Evolutionary conservation across 2,888 invertebrate genomes (phyloP).

Genomic region (Eustalomyia histrio): DNA sequence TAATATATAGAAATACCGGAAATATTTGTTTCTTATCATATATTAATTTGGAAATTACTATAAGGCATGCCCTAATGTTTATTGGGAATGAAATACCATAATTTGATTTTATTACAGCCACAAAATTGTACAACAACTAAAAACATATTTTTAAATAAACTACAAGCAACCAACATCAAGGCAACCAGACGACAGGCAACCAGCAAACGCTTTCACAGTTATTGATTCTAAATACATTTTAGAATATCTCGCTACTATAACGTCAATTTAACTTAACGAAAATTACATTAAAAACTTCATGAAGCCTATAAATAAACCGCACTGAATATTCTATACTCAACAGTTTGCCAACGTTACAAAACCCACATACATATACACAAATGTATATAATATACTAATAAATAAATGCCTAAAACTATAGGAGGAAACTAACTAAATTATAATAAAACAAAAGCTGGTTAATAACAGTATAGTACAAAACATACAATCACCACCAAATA

Average conservation of each 20-base stretch:
- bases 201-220: neutral
- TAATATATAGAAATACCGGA: too few relatives aligned
- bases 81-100: conserved; percentile 53
- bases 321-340: neutral
- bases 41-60: too few relatives aligned
- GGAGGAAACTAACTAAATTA: conserved; percentile 1
- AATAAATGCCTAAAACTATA: conserved; percentile 1
- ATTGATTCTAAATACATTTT: neutral
- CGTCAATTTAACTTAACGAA: conserved; percentile 30
- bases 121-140: conserved; percentile 43
- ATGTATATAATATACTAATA: too few relatives aligned
- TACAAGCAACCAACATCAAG: conserved; percentile 11
- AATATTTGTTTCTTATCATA: too few relatives aligned
- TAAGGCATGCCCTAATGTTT: too few relatives aligned
- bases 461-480: conserved; percentile 35
- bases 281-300: conserved; percentile 35
- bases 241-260: conserved; percentile 1
- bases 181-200: conserved; percentile 4
- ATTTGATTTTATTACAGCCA: conserved; percentile 63
- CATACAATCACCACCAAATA: neutral
- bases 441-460: conserved; percentile 16
- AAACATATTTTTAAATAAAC: conserved; percentile 31
- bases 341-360: neutral
- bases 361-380: neutral
- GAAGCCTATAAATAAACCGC: conserved; percentile 18